These are phyloP conservation scores for Drosophila melanogaster DNA, from an alignment of 1,140 invertebrate genomes.

Conservation along the genomic window DNA sequence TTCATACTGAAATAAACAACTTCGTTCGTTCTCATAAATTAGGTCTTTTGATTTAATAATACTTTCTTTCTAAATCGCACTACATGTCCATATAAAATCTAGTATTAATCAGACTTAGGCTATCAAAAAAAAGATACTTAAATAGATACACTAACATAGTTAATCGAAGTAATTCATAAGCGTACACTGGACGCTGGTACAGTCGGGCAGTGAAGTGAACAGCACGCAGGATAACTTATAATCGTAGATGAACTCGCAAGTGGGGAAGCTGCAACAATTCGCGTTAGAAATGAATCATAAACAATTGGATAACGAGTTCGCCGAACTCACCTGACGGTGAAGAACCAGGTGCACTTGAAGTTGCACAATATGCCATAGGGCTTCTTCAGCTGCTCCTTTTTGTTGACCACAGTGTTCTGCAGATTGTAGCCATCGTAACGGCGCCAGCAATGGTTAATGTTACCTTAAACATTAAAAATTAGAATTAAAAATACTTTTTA, in stretches of 20 bases:
- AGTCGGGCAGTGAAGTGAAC: slow-evolving; percentile 84
- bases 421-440: slow-evolving; percentile 83
- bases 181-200: slow-evolving; percentile 81
- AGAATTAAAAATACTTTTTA: too few species aligned
- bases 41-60: slow-evolving; percentile 32
- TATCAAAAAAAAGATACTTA: slow-evolving; percentile 45
- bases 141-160: slow-evolving; percentile 41
- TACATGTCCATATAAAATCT: slow-evolving; percentile 59
- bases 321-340: slow-evolving; percentile 70
- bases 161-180: slow-evolving; percentile 79
- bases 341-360: slow-evolving; percentile 84
- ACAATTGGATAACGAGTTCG: not conserved
- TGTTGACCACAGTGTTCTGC: slow-evolving; percentile 79
- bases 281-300: not conserved
- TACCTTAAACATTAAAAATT: slow-evolving; percentile 37
- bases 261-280: slow-evolving; percentile 63
- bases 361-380: slow-evolving; percentile 83
- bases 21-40: not conserved
- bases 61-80: slow-evolving; percentile 11
- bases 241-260: slow-evolving; percentile 83
- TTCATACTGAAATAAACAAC: not conserved
- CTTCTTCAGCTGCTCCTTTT: slow-evolving; percentile 83
- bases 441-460: slow-evolving; percentile 83
- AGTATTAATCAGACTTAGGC: slow-evolving; percentile 57
- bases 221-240: slow-evolving; percentile 83